phyloP scores from a whole-genome alignment of 2,113 vertebrate genomes.

The Neogale vison region DNA sequence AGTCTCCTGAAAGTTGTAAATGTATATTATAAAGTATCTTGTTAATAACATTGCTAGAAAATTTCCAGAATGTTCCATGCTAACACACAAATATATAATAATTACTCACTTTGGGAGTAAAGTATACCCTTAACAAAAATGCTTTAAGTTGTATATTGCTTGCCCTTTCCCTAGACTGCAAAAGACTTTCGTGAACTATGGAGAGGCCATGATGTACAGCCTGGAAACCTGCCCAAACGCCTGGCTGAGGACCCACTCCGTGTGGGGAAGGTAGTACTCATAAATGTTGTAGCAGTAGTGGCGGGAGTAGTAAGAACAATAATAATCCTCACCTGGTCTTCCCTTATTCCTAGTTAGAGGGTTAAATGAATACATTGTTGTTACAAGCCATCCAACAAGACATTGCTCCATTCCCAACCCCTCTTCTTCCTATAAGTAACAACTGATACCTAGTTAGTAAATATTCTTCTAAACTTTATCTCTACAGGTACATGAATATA shows the following conservation, averaged over 20 bases:
- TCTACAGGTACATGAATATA: not conserved
- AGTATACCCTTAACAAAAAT: not conserved
- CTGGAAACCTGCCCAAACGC: slow-evolving; percentile 88
- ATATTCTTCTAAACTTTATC: not conserved
- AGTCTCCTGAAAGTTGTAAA: not conserved
- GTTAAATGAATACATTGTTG: not conserved
- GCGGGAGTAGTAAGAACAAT: not conserved
- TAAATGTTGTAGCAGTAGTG: accelerated
- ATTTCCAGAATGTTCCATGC: not conserved
- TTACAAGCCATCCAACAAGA: not conserved
- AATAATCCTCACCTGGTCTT: not conserved
- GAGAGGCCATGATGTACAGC: slow-evolving; percentile 88
- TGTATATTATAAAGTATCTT: not conserved
- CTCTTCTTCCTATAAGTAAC: not conserved
- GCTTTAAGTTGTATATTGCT: not conserved
- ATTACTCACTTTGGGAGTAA: no score
- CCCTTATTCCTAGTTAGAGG: not conserved
- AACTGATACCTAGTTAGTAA: not conserved
- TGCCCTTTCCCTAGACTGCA: slow-evolving; percentile 60
- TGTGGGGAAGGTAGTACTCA: slow-evolving; percentile 91
- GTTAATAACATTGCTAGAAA: not conserved
- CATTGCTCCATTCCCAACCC: not conserved
- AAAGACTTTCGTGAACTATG: slow-evolving; percentile 91
- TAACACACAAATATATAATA: not conserved
- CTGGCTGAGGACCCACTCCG: slow-evolving; percentile 89